These are phyloP conservation scores for Diplosoma virens DNA, from an alignment of 23 tunicate genomes.

Conservation along the genomic window DNA sequence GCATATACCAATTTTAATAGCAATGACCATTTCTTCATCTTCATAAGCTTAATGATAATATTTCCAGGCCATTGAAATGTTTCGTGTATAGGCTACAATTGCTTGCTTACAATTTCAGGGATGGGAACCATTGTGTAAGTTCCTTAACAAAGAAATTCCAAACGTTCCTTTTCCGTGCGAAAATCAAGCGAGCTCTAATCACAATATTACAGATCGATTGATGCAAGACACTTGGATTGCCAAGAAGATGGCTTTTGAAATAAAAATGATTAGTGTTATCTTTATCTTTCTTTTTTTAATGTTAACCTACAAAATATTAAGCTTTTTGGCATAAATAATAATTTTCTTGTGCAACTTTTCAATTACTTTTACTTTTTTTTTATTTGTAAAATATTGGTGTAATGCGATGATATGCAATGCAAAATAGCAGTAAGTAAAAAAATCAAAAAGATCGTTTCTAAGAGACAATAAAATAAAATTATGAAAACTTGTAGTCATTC, in stretches of 20 bases:
- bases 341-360: background rate
- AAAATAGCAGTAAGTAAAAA: no score
- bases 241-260: conserved; percentile 34
- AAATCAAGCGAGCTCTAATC: conserved; percentile 23
- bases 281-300: background rate
- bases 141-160: conserved; percentile 27
- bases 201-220: conserved; percentile 31
- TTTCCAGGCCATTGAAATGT: background rate
- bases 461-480: no score
- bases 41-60: background rate
- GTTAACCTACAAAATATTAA: no score
- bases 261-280: background rate
- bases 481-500: no score
- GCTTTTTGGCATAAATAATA: no score
- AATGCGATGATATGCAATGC: no score
- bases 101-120: conserved; percentile 33
- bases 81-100: no score
- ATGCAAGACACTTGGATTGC: conserved; percentile 47
- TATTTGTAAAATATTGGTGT: background rate
- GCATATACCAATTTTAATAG: no score
- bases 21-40: no score
- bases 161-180: conserved; percentile 37
- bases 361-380: background rate
- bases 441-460: no score
- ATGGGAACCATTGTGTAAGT: conserved; percentile 45